Evolutionary conservation across 1,140 invertebrate genomes (phyloP).

Genomic region (Orius insidiosus): DNA sequence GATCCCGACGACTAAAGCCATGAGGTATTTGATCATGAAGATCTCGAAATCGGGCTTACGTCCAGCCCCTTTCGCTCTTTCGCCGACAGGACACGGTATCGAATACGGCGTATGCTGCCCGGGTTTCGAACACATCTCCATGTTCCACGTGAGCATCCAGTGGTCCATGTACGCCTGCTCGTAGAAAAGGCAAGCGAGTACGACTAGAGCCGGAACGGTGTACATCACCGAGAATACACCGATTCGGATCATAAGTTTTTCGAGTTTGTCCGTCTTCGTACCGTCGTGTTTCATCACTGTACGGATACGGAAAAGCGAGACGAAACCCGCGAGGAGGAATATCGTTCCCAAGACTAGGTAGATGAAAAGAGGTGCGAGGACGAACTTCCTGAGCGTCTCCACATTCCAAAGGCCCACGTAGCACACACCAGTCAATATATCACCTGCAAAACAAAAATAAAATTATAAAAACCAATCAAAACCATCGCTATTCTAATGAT

Average conservation of each 20-base stretch:
- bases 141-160: conserved; percentile 86
- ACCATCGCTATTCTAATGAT: no score
- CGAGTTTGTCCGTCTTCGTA: conserved; percentile 88
- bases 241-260: conserved; percentile 95
- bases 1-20: conserved; percentile 93
- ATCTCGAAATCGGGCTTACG: conserved; percentile 55
- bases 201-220: conserved; percentile 83
- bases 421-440: conserved; percentile 90
- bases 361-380: conserved; percentile 75
- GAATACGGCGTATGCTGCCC: conserved; percentile 37
- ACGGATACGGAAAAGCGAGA: conserved; percentile 87
- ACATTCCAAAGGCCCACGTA: conserved; percentile 88
- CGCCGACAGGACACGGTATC: conserved; percentile 48
- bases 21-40: conserved; percentile 92
- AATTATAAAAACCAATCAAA: no score
- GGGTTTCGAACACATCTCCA: conserved; percentile 49
- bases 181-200: conserved; percentile 93
- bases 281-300: conserved; percentile 93
- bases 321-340: conserved; percentile 87
- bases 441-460: conserved; percentile 42
- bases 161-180: conserved; percentile 79
- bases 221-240: conserved; percentile 92
- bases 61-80: conserved; percentile 35
- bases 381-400: conserved; percentile 70
- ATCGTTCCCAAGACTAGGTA: conserved; percentile 84